Percentiles rank a stretch among this genome's conserved stretches.
phyloP scores from a whole-genome alignment of 2,113 vertebrate genomes.

The Nerophis ophidion region DNA sequence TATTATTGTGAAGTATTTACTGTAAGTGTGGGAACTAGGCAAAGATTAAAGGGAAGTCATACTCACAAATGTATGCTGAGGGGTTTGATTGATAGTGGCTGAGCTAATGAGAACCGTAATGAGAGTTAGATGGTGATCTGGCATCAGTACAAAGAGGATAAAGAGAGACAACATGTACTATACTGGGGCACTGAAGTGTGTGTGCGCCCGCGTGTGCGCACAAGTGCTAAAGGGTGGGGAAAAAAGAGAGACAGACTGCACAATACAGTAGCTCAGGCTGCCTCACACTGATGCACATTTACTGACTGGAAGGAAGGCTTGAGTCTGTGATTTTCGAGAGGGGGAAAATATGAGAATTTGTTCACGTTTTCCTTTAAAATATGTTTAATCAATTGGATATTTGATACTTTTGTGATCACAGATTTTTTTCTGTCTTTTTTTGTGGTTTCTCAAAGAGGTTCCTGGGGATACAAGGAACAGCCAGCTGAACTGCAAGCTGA shows the following conservation, averaged over 20 bases:
- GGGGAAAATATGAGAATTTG: slow-evolving; percentile 24
- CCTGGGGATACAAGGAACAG: slow-evolving; percentile 43
- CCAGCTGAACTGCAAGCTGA: slow-evolving; percentile 27
- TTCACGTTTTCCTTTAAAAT: slow-evolving; percentile 14
- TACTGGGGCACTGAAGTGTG: slow-evolving; percentile 43
- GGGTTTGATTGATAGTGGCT: slow-evolving; percentile 35
- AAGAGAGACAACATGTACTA: slow-evolving; percentile 16
- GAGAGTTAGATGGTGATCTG: slow-evolving; percentile 22
- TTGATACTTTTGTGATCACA: slow-evolving; percentile 27
- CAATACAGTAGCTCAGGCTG: slow-evolving; percentile 35
- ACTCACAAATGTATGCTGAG: slow-evolving; percentile 1
- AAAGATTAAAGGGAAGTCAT: slow-evolving; percentile 12
- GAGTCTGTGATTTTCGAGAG: slow-evolving; percentile 39
- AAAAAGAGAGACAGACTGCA: slow-evolving; percentile 43
- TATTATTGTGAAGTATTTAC: slow-evolving; percentile 11
- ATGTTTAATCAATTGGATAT: slow-evolving; percentile 37
- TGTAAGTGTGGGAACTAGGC: not conserved
- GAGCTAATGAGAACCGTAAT: slow-evolving; percentile 39
- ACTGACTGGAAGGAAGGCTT: slow-evolving; percentile 37
- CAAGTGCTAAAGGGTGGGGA: too few species aligned
- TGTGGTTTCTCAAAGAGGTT: slow-evolving; percentile 56
- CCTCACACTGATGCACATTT: slow-evolving; percentile 35
- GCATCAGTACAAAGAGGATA: slow-evolving; percentile 31
- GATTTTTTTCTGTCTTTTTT: slow-evolving; percentile 15
- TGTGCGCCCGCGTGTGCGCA: slow-evolving; percentile 18